Evolutionary conservation across 2,888 invertebrate species (phyloP).

Genomic region (Spodoptera littoralis): DNA sequence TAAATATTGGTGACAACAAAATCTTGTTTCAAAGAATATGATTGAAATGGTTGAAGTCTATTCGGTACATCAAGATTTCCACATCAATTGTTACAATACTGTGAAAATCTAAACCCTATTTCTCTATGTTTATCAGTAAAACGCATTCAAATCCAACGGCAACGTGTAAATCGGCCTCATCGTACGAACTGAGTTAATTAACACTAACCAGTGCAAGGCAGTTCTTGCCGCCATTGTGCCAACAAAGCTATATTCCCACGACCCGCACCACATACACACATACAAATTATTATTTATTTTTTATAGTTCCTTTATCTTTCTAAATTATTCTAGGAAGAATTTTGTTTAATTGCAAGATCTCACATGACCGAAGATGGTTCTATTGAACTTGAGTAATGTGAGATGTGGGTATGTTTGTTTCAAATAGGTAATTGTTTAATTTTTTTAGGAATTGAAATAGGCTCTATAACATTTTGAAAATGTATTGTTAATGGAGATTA

Average conservation of each 20-base stretch:
- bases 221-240: slow-evolving; percentile 73
- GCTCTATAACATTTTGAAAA: too few relatives aligned
- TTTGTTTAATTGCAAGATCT: slow-evolving; percentile 52
- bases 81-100: too few relatives aligned
- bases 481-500: too few relatives aligned
- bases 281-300: slow-evolving; percentile 50
- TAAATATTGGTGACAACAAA: too few relatives aligned
- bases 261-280: slow-evolving; percentile 52
- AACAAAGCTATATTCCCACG: slow-evolving; percentile 71
- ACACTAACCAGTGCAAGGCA: slow-evolving; percentile 72
- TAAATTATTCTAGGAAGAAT: slow-evolving; percentile 48
- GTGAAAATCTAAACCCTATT: neutral
- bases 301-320: slow-evolving; percentile 51
- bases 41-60: too few relatives aligned
- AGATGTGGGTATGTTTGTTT: slow-evolving; percentile 7
- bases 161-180: slow-evolving; percentile 40
- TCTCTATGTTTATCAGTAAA: slow-evolving; percentile 26
- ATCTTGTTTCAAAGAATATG: too few relatives aligned
- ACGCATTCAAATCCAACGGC: slow-evolving; percentile 41
- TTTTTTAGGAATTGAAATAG: neutral
- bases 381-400: slow-evolving; percentile 46
- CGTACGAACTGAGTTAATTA: slow-evolving; percentile 69
- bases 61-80: too few relatives aligned
- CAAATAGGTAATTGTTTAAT: neutral
- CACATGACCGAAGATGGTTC: slow-evolving; percentile 49